These are phyloP conservation scores for Tupaia chinensis DNA, from an alignment of 2,113 vertebrate species.

Conservation along the genomic window DNA sequence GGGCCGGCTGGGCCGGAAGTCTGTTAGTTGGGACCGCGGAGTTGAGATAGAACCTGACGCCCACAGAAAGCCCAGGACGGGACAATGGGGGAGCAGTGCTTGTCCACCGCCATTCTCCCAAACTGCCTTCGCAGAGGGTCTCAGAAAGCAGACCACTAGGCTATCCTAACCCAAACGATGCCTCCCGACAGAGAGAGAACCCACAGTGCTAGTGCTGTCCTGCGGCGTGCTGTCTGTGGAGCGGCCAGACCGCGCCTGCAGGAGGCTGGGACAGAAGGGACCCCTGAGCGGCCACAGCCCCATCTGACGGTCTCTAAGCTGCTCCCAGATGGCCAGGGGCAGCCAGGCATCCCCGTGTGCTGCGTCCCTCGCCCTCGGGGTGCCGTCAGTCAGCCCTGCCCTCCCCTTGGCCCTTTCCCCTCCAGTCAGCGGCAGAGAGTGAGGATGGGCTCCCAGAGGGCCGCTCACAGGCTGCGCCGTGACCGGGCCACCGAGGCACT, in stretches of 20 bases:
- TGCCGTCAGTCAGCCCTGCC: fast-evolving
- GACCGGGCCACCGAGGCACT: neutral
- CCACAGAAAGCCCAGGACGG: neutral
- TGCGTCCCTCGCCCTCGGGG: neutral
- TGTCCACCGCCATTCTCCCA: neutral
- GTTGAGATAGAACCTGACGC: constrained; percentile 12
- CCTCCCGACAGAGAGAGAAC: neutral
- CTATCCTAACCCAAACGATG: fast-evolving
- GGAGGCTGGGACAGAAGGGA: neutral
- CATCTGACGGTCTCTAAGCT: neutral
- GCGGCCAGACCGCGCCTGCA: neutral
- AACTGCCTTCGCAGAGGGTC: neutral
- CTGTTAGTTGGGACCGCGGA: neutral
- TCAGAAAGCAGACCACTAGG: neutral
- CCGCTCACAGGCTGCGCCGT: too few species aligned
- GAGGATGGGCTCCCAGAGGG: neutral
- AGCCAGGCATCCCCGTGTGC: neutral
- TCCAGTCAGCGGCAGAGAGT: neutral
- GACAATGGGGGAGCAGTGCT: fast-evolving
- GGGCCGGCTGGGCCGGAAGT: neutral
- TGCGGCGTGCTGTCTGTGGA: neutral
- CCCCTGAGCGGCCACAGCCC: fast-evolving
- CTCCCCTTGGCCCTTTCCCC: neutral
- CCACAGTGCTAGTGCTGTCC: fast-evolving
- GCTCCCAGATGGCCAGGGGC: neutral